Percentiles rank a stretch among this genome's conserved stretches.
Conservation (phyloP, 2,113 vertebrate genomes). For the Apus apus region DNA sequence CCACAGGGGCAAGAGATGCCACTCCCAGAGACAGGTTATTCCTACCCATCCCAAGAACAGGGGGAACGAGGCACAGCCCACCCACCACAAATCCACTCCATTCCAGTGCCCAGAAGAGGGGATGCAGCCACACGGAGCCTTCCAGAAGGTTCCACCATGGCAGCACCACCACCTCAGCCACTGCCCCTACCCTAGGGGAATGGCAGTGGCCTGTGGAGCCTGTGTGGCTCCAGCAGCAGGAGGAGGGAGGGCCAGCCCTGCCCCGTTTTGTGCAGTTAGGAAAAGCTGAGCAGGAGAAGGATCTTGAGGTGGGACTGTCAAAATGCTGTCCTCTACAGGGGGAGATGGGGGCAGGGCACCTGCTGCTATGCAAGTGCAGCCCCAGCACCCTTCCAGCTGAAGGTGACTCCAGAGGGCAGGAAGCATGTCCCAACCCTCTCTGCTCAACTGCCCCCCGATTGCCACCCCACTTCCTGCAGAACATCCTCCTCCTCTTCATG, state of each 20-base stretch:
- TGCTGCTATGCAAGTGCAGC: accelerated
- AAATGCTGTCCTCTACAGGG: background rate
- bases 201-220: too few relatives aligned
- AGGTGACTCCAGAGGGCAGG: background rate
- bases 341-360: background rate
- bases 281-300: background rate
- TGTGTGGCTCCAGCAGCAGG: background rate
- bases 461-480: background rate
- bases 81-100: background rate
- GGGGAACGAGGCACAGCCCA: background rate
- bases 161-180: background rate
- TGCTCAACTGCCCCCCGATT: background rate
- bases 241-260: background rate
- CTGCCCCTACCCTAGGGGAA: background rate
- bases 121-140: background rate
- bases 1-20: background rate
- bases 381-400: background rate
- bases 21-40: background rate
- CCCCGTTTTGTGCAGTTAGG: too few relatives aligned
- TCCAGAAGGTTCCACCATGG: background rate
- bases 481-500: background rate
- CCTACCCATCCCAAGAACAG: too few relatives aligned
- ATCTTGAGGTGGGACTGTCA: background rate
- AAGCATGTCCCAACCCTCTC: too few relatives aligned
- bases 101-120: background rate